These are phyloP conservation scores for Pseudanteris insignis DNA, from an alignment of 2,888 invertebrate genomes.

Conservation along the genomic window DNA sequence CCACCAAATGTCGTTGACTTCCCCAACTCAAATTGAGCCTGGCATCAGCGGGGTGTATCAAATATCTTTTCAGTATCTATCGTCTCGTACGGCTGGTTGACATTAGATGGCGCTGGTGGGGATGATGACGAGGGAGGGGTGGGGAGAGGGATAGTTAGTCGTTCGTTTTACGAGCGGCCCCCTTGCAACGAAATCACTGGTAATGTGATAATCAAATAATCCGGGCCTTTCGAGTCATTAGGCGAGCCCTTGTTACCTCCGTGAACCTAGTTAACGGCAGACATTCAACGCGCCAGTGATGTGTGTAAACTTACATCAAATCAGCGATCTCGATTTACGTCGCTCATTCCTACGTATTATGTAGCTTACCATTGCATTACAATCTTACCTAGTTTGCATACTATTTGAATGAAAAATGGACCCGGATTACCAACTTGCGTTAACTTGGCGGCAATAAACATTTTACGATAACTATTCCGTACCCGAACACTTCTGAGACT, in stretches of 20 bases:
- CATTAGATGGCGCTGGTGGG: constrained; percentile 15
- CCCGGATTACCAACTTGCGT: constrained; percentile 20
- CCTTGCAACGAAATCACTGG: constrained; percentile 61
- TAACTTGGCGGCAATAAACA: constrained; percentile 19
- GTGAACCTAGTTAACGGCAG: constrained; percentile 58
- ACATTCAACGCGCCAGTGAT: constrained; percentile 41
- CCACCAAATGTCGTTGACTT: constrained; percentile 41
- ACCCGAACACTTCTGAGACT: too few relatives aligned
- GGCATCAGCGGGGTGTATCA: constrained; percentile 43
- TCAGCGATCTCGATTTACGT: constrained; percentile 43
- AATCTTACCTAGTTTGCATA: constrained; percentile 38
- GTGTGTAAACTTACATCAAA: constrained; percentile 45
- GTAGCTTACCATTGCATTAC: constrained; percentile 36
- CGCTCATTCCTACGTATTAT: constrained; percentile 28
- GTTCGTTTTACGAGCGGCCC: constrained; percentile 59
- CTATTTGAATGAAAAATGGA: constrained; percentile 38
- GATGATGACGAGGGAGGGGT: background rate
- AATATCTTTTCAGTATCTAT: constrained; percentile 44
- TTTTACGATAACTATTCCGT: constrained; percentile 24
- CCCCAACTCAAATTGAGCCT: constrained; percentile 29
- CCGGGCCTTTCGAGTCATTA: constrained; percentile 66
- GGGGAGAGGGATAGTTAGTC: too few relatives aligned
- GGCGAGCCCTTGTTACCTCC: constrained; percentile 63
- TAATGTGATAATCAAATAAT: constrained; percentile 67
- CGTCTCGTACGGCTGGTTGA: constrained; percentile 40